Evolutionary conservation across 2,888 invertebrate species (phyloP), one percentile per base, ranked within the genome.

Genomic region (Eristalis tenax): DNA sequence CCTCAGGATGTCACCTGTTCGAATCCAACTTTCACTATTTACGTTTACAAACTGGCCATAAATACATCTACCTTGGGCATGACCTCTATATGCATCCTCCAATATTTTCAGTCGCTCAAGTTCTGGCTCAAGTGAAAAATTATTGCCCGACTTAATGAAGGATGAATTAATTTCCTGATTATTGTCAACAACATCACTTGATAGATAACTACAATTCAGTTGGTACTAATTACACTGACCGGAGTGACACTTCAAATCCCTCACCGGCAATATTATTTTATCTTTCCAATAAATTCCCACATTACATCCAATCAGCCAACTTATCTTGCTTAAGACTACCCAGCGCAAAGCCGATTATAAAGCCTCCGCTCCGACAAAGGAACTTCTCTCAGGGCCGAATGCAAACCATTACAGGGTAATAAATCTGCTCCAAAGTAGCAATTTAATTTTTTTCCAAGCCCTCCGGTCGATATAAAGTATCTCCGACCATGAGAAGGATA

Each of bases 381-480:
- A 70, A 79, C 61, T 59, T 70, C 68, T 70, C 70, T 61, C 74
- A 61, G 70, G 63, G 57, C 26, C 38, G 76, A 73, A 64, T 40
- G 68, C 43, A 81, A 81, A 77, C 66, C 63, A 38, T 66, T 75
- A 66, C 40, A 81, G 68, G 18, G 68, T 85, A 85, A 85, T 85
- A 85, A 85, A 85, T 85, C 69, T 73, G 26, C 71, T 69, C 77
- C 68, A 77, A 85, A 81, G 85, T 73, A 81, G 81, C 76, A 73
- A 81, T 85, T 85, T 85, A 81, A 75, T 10, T 64, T 43, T 50
- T 43, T 38, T 40, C 8, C 50, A 26, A n/a, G 28, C 59, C 18
- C 64, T 35, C 43, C 50, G 26, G 40, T 22, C 22, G 59, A 28
- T 64, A 38, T 65, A 26, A 63, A 80, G 80, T 79, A 38, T 74